phyloP scores from a whole-genome alignment of 2,113 vertebrate species.

The Shinisaurus crocodilurus region DNA sequence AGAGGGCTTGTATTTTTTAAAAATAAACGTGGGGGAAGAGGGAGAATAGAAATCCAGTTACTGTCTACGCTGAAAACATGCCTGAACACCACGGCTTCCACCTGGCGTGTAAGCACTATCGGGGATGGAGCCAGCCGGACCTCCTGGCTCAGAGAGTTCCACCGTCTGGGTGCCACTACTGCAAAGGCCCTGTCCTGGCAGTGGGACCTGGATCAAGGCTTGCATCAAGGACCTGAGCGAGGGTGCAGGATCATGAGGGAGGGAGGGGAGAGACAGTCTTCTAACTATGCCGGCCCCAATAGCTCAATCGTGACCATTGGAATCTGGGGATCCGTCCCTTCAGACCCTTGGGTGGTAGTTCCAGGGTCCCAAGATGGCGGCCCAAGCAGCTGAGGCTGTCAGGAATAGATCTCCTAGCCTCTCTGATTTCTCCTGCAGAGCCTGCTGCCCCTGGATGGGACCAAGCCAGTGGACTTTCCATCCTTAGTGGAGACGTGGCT shows the following conservation, averaged over 20 bases:
- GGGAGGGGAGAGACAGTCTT: not conserved
- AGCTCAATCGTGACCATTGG: too few species aligned
- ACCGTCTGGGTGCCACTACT: not conserved
- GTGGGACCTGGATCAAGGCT: too few species aligned
- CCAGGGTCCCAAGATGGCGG: not conserved
- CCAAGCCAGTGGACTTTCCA: conserved; percentile 74
- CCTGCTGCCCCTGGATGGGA: conserved; percentile 63
- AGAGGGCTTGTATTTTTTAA: not conserved
- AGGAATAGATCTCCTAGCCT: too few species aligned
- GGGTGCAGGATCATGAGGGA: too few species aligned
- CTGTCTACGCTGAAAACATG: too few species aligned
- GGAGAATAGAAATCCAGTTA: too few species aligned
- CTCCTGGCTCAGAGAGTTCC: not conserved
- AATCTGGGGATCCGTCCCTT: not conserved
- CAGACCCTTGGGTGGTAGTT: not conserved
- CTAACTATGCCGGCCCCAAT: not conserved
- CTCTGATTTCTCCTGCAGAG: conserved; percentile 69
- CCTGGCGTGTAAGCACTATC: not conserved
- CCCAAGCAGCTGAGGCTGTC: rapidly evolving
- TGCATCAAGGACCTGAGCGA: not conserved
- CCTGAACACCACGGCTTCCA: too few species aligned
- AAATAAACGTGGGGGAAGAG: not conserved
- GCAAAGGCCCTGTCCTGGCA: not conserved
- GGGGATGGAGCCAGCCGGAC: not conserved
- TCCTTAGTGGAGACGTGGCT: conserved; percentile 77